These are phyloP conservation scores for Chydorus sphaericus DNA, from an alignment of 2,888 invertebrate species.

Conservation along the genomic window DNA sequence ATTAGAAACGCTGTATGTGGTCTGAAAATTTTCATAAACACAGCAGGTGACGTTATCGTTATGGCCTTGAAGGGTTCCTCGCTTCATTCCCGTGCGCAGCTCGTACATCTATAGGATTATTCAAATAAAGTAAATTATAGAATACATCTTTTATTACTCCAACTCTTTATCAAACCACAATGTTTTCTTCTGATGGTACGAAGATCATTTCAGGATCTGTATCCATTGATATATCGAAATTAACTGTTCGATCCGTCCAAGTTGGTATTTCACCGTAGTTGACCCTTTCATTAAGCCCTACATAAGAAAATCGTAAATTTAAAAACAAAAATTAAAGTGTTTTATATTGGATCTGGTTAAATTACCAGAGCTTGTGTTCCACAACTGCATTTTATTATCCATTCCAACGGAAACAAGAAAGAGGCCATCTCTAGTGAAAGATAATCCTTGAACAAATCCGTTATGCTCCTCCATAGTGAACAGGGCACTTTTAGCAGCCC, in stretches of 20 bases:
- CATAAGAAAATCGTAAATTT: slow-evolving; percentile 12
- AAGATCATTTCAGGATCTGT: slow-evolving; percentile 27
- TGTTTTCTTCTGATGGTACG: slow-evolving; percentile 28
- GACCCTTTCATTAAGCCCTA: slow-evolving; percentile 28
- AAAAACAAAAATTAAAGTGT: neutral
- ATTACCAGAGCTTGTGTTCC: slow-evolving; percentile 5
- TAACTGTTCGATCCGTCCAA: slow-evolving; percentile 24
- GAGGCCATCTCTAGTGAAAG: slow-evolving; percentile 32
- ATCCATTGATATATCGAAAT: slow-evolving; percentile 26
- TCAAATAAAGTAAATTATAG: no score
- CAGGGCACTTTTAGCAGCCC: slow-evolving; percentile 31
- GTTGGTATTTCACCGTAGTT: slow-evolving; percentile 29
- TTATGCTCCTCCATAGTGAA: slow-evolving; percentile 31
- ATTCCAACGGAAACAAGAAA: slow-evolving; percentile 32
- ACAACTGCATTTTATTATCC: slow-evolving; percentile 26
- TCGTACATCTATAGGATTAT: slow-evolving; percentile 26
- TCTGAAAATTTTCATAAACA: no score
- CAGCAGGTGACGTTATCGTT: slow-evolving; percentile 31
- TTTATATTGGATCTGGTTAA: neutral
- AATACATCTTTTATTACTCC: neutral
- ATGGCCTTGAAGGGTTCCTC: slow-evolving; percentile 31
- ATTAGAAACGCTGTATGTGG: no score
- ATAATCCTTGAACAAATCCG: slow-evolving; percentile 30
- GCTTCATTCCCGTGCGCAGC: slow-evolving; percentile 26
- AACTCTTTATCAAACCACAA: slow-evolving; percentile 19